A percentile compares a stretch with the other conserved stretches of the same genome.
phyloP scores from a whole-genome alignment of 1,140 invertebrate genomes.

The Babylonia areolata region DNA sequence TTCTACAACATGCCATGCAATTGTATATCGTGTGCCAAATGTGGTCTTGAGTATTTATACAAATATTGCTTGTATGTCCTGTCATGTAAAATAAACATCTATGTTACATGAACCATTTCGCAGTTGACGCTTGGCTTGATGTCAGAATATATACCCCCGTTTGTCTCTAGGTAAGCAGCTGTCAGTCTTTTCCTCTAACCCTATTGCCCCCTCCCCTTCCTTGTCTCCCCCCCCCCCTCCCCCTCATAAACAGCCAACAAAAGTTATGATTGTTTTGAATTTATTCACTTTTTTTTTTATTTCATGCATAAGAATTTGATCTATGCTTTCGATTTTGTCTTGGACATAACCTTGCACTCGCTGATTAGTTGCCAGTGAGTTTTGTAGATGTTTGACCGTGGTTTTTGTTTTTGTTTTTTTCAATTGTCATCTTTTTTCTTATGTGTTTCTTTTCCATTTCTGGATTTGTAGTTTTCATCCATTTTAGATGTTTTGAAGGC shows the following conservation, averaged over 20 bases:
- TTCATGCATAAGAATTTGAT: conserved; percentile 21
- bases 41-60: conserved; percentile 27
- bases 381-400: conserved; percentile 39
- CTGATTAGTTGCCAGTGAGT: not conserved
- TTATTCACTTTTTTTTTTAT: conserved; percentile 28
- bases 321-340: conserved; percentile 40
- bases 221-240: not conserved
- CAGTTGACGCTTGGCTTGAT: conserved; percentile 34
- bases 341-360: conserved; percentile 27
- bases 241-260: conserved; percentile 26
- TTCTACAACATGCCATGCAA: conserved; percentile 22
- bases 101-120: conserved; percentile 21
- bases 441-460: conserved; percentile 19
- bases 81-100: not conserved
- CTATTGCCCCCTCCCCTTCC: too few relatives aligned
- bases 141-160: conserved; percentile 14
- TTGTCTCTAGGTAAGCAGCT: not conserved
- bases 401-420: conserved; percentile 24
- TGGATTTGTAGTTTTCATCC: conserved; percentile 40
- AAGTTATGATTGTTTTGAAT: conserved; percentile 42
- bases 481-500: conserved; percentile 32
- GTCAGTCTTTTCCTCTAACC: not conserved
- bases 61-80: not conserved
- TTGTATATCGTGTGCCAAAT: conserved; percentile 29
- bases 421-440: conserved; percentile 1